A percentile compares a stretch with the other conserved stretches of the same genome.
Conservation (phyloP, 2,888 invertebrate genomes). For the Meteorus colon region DNA sequence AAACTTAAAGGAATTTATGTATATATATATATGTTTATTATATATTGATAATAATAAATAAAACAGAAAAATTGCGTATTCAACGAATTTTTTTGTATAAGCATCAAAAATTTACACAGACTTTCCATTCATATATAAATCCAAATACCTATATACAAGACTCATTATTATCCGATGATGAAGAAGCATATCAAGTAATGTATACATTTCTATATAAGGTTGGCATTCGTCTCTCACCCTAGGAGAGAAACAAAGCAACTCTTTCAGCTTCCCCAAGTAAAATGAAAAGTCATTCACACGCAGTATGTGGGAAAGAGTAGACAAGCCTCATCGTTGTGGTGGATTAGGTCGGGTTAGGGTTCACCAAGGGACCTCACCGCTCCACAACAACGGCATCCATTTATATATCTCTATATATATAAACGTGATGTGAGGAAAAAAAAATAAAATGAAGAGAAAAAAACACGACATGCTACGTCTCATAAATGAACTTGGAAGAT, state of each 20-base stretch:
- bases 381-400: constrained; percentile 58
- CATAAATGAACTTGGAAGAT: neutral
- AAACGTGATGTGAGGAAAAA: neutral
- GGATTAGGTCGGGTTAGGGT: constrained; percentile 57
- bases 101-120: constrained; percentile 35
- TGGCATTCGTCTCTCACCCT: neutral
- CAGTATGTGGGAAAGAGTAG: constrained; percentile 52
- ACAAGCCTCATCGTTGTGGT: constrained; percentile 59
- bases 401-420: constrained; percentile 44
- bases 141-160: constrained; percentile 59
- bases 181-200: constrained; percentile 58
- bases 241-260: constrained; percentile 60
- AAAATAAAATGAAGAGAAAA: neutral
- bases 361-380: constrained; percentile 48
- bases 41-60: neutral
- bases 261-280: constrained; percentile 59
- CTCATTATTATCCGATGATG: constrained; percentile 66
- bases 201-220: constrained; percentile 36
- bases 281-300: constrained; percentile 50
- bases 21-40: constrained; percentile 2
- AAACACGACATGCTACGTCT: neutral
- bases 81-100: neutral
- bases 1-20: constrained; percentile 50
- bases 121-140: constrained; percentile 49
- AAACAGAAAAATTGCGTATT: neutral